These are phyloP conservation scores for Axea sp. DNA, from an alignment of 2,888 invertebrate species.

Conservation along the genomic window DNA sequence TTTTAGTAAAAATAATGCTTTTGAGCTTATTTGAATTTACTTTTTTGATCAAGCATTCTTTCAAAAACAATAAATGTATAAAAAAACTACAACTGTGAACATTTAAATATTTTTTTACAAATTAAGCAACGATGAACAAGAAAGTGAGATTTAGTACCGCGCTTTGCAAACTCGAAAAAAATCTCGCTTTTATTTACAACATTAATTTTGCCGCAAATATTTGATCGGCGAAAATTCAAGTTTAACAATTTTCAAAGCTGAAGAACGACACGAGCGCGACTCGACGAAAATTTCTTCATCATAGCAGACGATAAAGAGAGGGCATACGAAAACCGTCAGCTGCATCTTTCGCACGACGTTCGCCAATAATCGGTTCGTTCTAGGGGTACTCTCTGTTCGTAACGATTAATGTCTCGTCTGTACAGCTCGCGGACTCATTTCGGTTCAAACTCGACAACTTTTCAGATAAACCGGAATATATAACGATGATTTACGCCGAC, in stretches of 20 bases:
- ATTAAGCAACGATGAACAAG: too few species aligned
- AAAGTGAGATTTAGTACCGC: too few species aligned
- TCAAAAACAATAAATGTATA: too few species aligned
- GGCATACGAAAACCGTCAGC: constrained; percentile 73
- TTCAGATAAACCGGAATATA: constrained; percentile 56
- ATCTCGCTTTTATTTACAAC: too few species aligned
- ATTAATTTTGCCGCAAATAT: too few species aligned
- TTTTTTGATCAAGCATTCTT: too few species aligned
- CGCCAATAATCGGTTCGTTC: constrained; percentile 73
- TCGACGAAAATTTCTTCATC: constrained; percentile 54
- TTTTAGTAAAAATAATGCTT: too few species aligned
- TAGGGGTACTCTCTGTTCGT: constrained; percentile 63
- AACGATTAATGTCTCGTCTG: constrained; percentile 66
- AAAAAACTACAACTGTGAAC: too few species aligned
- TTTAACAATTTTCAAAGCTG: constrained; percentile 10
- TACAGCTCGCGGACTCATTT: constrained; percentile 57
- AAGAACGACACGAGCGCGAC: constrained; percentile 33
- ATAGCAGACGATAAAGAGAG: constrained; percentile 53
- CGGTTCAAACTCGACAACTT: constrained; percentile 48
- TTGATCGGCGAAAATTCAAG: too few species aligned
- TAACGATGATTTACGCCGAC: constrained; percentile 53
- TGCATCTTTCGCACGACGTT: constrained; percentile 75
- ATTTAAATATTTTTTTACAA: too few species aligned
- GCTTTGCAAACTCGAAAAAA: too few species aligned
- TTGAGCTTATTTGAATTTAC: too few species aligned